These are phyloP conservation scores for Heliconius aoede DNA, from an alignment of 2,888 invertebrate species.

Conservation along the genomic window DNA sequence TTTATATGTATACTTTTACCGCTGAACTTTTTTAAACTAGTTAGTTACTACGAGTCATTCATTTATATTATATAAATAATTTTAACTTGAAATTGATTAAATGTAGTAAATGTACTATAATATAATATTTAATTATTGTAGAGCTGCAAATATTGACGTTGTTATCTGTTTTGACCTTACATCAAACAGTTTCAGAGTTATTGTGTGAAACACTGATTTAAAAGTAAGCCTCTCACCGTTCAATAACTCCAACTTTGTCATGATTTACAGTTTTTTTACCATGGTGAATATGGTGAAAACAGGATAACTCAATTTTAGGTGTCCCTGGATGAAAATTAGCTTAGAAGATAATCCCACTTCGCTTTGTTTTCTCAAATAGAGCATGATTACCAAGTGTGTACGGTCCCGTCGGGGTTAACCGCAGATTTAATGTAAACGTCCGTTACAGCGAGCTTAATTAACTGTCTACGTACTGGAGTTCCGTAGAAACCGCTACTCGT, in stretches of 20 bases:
- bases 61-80: background rate
- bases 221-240: too few relatives aligned
- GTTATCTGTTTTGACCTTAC: too few relatives aligned
- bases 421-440: conserved; percentile 40
- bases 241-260: too few relatives aligned
- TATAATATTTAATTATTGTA: background rate
- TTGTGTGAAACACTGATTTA: too few relatives aligned
- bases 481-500: conserved; percentile 9
- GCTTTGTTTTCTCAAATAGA: conserved; percentile 31
- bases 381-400: conserved; percentile 22
- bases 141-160: too few relatives aligned
- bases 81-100: background rate
- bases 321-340: background rate
- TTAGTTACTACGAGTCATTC: background rate
- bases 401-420: conserved; percentile 24
- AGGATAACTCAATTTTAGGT: background rate
- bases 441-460: conserved; percentile 26
- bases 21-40: conserved; percentile 15
- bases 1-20: conserved; percentile 28
- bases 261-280: background rate
- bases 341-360: conserved; percentile 21
- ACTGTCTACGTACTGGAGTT: conserved; percentile 5
- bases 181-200: too few relatives aligned
- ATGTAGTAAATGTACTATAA: background rate
- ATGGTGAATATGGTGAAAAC: background rate